Evolutionary conservation across 2,888 invertebrate species (phyloP).

Genomic region (Rhodophaea formosa): DNA sequence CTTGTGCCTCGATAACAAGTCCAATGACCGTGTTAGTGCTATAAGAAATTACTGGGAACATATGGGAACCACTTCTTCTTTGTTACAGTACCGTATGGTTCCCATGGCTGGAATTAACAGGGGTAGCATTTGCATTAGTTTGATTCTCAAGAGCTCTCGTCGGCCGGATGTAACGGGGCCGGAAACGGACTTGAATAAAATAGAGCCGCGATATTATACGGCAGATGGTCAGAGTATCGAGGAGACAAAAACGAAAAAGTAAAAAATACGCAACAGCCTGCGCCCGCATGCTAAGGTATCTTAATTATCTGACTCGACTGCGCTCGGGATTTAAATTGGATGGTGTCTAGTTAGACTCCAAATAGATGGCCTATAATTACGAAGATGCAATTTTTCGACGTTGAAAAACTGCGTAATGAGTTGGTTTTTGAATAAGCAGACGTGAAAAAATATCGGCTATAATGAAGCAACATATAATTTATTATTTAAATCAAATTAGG

Average conservation of each 20-base stretch:
- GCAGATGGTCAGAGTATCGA: constrained; percentile 59
- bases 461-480: too few species aligned
- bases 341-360: constrained; percentile 40
- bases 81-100: constrained; percentile 28
- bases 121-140: constrained; percentile 42
- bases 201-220: constrained; percentile 51
- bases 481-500: too few species aligned
- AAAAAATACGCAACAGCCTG: constrained; percentile 39
- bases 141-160: constrained; percentile 62
- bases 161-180: constrained; percentile 72
- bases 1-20: constrained; percentile 64
- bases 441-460: background rate
- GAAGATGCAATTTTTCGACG: constrained; percentile 38
- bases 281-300: constrained; percentile 41
- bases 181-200: constrained; percentile 63
- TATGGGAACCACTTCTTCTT: constrained; percentile 3
- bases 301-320: constrained; percentile 44
- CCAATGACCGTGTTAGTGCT: constrained; percentile 70
- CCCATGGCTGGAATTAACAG: constrained; percentile 47
- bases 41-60: constrained; percentile 25
- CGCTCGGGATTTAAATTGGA: constrained; percentile 43
- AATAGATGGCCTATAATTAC: constrained; percentile 45
- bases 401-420: constrained; percentile 31
- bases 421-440: background rate
- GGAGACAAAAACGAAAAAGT: constrained; percentile 49